A percentile compares a stretch with the other conserved stretches of the same genome.
Conservation (phyloP, 2,888 invertebrate genomes). For the Himalopsyche anomala region DNA sequence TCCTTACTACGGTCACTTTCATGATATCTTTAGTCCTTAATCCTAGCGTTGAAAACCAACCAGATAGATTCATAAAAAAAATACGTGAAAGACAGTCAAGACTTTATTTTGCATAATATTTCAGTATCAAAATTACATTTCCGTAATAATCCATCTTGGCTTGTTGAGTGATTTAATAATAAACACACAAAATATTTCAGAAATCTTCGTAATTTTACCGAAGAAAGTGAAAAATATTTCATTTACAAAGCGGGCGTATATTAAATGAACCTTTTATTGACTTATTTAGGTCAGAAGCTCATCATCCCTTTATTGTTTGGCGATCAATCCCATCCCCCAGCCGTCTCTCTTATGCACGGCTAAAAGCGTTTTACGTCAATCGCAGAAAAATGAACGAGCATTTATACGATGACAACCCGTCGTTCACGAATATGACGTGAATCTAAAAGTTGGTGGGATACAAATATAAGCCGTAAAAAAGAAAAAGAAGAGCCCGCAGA, state of each 20-base stretch:
- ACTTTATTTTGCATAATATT: no score
- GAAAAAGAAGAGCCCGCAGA: slow-evolving; percentile 53
- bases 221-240: slow-evolving; percentile 32
- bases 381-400: slow-evolving; percentile 61
- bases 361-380: slow-evolving; percentile 60
- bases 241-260: slow-evolving; percentile 31
- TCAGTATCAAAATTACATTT: no score
- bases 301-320: slow-evolving; percentile 44
- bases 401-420: slow-evolving; percentile 57
- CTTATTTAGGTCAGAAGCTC: slow-evolving; percentile 48
- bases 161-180: background rate
- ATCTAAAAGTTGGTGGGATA: slow-evolving; percentile 55
- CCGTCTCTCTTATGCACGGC: slow-evolving; percentile 44
- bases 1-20: no score
- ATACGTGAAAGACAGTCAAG: no score
- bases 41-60: no score
- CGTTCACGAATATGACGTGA: slow-evolving; percentile 60
- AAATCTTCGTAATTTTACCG: background rate
- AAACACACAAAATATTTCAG: slow-evolving; percentile 12
- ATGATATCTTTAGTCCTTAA: no score
- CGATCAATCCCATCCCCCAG: slow-evolving; percentile 44
- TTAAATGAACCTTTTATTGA: slow-evolving; percentile 43
- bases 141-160: background rate
- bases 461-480: slow-evolving; percentile 54
- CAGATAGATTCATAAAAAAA: no score